A percentile compares a stretch with the other conserved stretches of the same genome.
These are phyloP conservation scores for Rhagonycha fulva DNA, from an alignment of 2,888 invertebrate genomes.

Conservation along the genomic window DNA sequence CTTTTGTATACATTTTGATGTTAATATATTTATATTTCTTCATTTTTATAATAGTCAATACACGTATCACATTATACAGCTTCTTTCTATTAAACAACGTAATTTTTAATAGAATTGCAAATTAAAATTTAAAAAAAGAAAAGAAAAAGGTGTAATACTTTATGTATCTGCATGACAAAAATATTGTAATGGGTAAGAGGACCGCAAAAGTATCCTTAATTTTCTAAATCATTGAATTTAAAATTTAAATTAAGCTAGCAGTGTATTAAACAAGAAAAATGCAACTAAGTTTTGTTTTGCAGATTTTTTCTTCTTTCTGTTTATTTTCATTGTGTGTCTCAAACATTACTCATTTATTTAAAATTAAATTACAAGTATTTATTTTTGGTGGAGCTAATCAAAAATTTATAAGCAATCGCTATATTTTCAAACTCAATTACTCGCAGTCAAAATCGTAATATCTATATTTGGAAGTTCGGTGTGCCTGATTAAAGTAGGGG, in stretches of 20 bases:
- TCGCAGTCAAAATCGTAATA: background rate
- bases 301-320: background rate
- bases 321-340: background rate
- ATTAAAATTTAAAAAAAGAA: background rate
- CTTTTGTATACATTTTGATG: background rate
- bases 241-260: background rate
- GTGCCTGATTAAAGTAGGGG: background rate
- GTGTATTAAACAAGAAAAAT: background rate
- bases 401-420: background rate
- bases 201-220: background rate
- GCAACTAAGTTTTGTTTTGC: background rate
- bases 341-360: background rate
- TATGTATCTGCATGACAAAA: background rate
- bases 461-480: background rate
- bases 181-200: background rate
- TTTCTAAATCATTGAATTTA: background rate
- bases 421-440: background rate
- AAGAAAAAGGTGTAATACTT: background rate
- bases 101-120: background rate
- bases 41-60: slow-evolving; percentile 6
- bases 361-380: background rate
- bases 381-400: background rate
- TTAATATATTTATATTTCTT: slow-evolving; percentile 7
- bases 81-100: slow-evolving; percentile 11
- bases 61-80: background rate